Evolutionary conservation across 2,113 vertebrate genomes (phyloP).

Genomic region (Mustela nigripes): DNA sequence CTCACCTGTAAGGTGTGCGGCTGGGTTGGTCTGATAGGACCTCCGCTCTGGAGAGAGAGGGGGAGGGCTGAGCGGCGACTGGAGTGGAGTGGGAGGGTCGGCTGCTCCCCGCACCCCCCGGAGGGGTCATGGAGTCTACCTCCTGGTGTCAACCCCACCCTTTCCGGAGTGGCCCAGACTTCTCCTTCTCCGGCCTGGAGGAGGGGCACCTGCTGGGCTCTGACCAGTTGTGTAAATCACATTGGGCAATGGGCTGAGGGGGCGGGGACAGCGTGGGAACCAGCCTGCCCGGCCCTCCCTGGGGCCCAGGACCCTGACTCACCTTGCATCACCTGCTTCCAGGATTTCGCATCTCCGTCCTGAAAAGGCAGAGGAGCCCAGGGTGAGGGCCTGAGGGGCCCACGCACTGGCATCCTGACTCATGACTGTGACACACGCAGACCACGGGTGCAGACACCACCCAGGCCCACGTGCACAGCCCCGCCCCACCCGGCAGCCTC

Average conservation of each 20-base stretch:
- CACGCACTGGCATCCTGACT: neutral
- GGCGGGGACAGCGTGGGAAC: neutral
- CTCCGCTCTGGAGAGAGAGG: conserved; percentile 67
- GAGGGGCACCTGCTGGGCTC: conserved; percentile 21
- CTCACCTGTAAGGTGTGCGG: conserved; percentile 85
- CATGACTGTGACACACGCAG: fast-evolving
- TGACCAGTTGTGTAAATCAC: conserved; percentile 38
- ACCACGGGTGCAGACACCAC: neutral
- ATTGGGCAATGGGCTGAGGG: conserved; percentile 49
- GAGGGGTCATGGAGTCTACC: neutral
- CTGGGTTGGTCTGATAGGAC: conserved; percentile 64
- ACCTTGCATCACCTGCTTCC: conserved; percentile 75
- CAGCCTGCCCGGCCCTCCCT: fast-evolving
- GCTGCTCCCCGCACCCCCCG: neutral
- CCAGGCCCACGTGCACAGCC: neutral
- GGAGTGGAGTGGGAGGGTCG: neutral
- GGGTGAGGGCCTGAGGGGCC: neutral
- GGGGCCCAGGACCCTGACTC: neutral
- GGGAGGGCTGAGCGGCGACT: conserved; percentile 3
- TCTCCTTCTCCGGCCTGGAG: conserved; percentile 69
- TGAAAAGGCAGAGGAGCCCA: conserved; percentile 57
- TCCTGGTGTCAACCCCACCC: neutral
- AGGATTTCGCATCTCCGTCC: neutral
- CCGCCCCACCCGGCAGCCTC: neutral
- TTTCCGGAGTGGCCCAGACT: conserved; percentile 68